Percentiles rank a stretch among this genome's conserved stretches.
These are phyloP conservation scores for Arnoldichthys spilopterus DNA, from an alignment of 2,797 vertebrate genomes.

Conservation along the genomic window DNA sequence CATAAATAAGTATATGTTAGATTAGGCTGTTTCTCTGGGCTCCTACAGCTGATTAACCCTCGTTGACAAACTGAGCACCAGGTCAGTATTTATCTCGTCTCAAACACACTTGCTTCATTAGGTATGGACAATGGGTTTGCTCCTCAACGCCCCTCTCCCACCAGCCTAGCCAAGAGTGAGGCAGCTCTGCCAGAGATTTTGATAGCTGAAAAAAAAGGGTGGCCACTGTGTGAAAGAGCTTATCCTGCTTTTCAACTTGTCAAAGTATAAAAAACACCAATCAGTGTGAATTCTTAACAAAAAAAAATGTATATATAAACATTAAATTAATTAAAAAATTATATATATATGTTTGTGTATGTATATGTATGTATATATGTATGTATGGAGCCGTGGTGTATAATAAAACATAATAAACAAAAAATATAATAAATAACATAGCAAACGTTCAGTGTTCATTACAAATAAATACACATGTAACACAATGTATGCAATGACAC, in stretches of 20 bases:
- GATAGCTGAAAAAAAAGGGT: conserved; percentile 33
- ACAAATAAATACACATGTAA: no score
- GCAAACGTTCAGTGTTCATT: not conserved
- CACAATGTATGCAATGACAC: no score
- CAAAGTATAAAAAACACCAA: not conserved
- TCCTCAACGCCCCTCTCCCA: conserved; percentile 41
- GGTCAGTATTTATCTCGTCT: conserved; percentile 55
- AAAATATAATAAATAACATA: no score
- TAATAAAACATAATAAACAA: no score
- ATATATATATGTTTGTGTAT: no score
- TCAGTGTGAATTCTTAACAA: not conserved
- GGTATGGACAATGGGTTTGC: conserved; percentile 75
- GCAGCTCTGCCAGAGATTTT: conserved; percentile 54
- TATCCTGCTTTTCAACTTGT: not conserved
- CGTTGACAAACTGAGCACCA: conserved; percentile 5
- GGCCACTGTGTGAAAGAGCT: not conserved
- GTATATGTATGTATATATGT: no score
- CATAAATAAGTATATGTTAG: not conserved
- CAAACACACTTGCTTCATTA: conserved; percentile 74
- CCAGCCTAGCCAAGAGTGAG: conserved; percentile 57
- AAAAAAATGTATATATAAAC: no score
- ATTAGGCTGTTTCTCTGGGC: not conserved
- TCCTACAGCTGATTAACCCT: conserved; percentile 19
- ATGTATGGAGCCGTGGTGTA: no score
- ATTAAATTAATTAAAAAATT: no score